Conservation (phyloP, 2,797 vertebrate species). For the Australoheros facetus region DNA sequence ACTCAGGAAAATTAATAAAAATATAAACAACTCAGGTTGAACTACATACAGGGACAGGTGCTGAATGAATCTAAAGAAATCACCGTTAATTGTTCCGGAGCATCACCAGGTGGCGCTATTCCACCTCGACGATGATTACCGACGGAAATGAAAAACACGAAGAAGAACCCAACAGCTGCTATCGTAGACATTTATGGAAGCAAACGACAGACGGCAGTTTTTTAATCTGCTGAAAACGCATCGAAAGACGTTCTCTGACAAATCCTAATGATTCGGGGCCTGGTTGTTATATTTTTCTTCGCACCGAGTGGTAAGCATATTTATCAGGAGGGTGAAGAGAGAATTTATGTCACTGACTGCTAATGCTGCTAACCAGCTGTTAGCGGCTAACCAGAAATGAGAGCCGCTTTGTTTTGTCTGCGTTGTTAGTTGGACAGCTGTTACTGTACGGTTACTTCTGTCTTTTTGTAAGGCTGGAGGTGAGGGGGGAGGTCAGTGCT, state of each 20-base stretch:
- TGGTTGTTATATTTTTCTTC: background rate
- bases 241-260: background rate
- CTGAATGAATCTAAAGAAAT: too few species aligned
- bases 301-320: slow-evolving; percentile 59
- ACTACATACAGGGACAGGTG: background rate
- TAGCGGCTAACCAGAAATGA: slow-evolving; percentile 2
- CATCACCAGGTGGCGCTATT: slow-evolving; percentile 11
- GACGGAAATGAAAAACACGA: background rate
- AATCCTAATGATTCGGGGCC: slow-evolving; percentile 35
- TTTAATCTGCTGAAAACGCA: background rate
- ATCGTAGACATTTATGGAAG: slow-evolving; percentile 25
- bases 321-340: background rate
- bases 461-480: background rate
- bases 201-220: background rate
- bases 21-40: background rate
- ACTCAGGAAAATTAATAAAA: background rate
- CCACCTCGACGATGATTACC: fast-evolving
- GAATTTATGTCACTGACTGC: background rate
- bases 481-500: background rate
- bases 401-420: background rate
- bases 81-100: background rate
- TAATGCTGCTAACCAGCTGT: slow-evolving; percentile 3
- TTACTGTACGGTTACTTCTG: background rate
- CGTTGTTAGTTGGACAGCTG: background rate
- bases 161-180: slow-evolving; percentile 34